Conservation (phyloP, 1,140 invertebrate species). For the Eriocheir sinensis region DNA sequence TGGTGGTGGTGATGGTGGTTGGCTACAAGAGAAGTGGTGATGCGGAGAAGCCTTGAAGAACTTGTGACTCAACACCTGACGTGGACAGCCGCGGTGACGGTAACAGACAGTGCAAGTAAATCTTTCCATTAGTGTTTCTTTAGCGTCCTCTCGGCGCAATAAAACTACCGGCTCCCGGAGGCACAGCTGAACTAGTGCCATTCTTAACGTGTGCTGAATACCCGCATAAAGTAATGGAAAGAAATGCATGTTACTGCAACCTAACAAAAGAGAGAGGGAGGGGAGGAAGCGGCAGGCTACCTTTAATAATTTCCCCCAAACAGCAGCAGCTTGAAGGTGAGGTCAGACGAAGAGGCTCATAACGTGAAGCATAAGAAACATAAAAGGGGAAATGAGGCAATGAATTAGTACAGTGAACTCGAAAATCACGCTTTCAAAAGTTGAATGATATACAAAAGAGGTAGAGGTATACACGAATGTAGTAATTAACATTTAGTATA, state of each 20-base stretch:
- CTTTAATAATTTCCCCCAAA: constrained; percentile 15
- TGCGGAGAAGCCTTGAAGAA: too few species aligned
- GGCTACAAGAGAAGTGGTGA: not conserved
- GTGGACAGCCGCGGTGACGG: too few species aligned
- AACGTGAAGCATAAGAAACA: not conserved
- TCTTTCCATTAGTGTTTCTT: not conserved
- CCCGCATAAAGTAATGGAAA: not conserved
- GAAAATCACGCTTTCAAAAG: too few species aligned
- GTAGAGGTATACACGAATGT: too few species aligned
- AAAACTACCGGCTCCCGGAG: not conserved
- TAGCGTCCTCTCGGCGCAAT: not conserved
- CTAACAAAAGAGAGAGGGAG: constrained; percentile 10
- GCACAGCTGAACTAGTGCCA: not conserved
- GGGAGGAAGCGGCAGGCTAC: not conserved
- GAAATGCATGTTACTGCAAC: constrained; percentile 15
- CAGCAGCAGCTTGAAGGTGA: constrained; percentile 1
- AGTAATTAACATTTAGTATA: too few species aligned
- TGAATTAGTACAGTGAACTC: not conserved
- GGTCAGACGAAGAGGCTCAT: not conserved
- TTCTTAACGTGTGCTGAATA: not conserved
- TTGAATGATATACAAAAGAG: too few species aligned
- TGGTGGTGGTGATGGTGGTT: not conserved
- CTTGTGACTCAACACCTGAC: too few species aligned
- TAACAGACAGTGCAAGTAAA: too few species aligned
- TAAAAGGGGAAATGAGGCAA: not conserved